A percentile compares a stretch with the other conserved stretches of the same genome.
Conservation (phyloP, 2,797 vertebrate genomes). For the Anguilla obscura region DNA sequence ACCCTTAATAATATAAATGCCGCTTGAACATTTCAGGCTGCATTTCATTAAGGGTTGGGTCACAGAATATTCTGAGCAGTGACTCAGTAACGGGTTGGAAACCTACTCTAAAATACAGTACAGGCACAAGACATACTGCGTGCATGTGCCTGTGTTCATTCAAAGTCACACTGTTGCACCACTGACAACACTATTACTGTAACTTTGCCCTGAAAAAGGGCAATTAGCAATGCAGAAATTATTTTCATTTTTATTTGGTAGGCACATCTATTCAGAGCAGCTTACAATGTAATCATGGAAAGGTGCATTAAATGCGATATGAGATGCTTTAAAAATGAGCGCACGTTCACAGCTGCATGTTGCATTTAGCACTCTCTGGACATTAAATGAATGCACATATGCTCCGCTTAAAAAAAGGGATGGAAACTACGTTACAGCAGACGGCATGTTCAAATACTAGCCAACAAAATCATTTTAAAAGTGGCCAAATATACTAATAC, state of each 20-base stretch:
- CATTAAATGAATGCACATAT: not conserved
- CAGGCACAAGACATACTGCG: not conserved
- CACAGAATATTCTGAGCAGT: not conserved
- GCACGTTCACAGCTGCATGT: not conserved
- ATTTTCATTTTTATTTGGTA: not conserved
- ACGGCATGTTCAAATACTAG: not conserved
- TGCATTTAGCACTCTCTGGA: not conserved
- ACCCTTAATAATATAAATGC: not conserved
- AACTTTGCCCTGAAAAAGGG: not conserved
- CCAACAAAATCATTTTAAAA: not conserved
- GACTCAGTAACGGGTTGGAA: no score
- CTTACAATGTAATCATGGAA: not conserved
- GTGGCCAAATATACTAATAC: not conserved
- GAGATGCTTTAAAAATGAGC: not conserved
- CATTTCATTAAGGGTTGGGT: not conserved
- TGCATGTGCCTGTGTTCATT: not conserved
- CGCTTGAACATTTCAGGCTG: not conserved
- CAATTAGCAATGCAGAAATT: not conserved
- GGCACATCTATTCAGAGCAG: not conserved
- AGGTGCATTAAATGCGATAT: not conserved
- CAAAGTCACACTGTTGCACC: not conserved
- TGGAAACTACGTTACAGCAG: not conserved
- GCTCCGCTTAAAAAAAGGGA: not conserved
- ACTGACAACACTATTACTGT: not conserved
- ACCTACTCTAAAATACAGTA: no score